Evolutionary conservation across 37 sponge, comb jelly and placozoan species (phyloP), one percentile per base, ranked within the genome.

Genomic region (Chondrilla cf. caribensis): DNA sequence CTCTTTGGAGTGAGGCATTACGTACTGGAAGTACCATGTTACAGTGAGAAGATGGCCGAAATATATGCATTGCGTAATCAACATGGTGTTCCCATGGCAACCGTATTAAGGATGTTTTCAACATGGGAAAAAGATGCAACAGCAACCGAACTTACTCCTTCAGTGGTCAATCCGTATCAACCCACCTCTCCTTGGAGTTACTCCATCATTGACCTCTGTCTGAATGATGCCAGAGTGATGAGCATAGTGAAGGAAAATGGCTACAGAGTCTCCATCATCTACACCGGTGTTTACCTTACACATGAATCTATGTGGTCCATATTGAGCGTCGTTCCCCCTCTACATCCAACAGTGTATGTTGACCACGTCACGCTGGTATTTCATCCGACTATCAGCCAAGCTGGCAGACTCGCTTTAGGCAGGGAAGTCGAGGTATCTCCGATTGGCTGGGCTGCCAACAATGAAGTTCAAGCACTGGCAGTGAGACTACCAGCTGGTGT

Each of bases 291-390:
- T 0, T 95, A 90, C 72, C 81, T 95, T 37, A 57, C 78, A 0
- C 37, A 39, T 8, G 58, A 92, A 32, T 84, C 90, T 17, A 88
- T 82, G 62, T 87, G 90, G 87, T 26, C 41, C 4, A 87, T 95
- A 11, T 42, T 91, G 29, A 41, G 60, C n/a, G 14, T 85, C 0
- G 18, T 85, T 36, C 65, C 80, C 17, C 87, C 93, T 3, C 59
- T 82, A 15, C 84, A 86, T 67, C 44, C 83, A 1, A 47, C 82
- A 2, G 55, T 94, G 21, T 67, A 71, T 26, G 84, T 89, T 2
- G 73, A 77, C 21, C 96, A 95, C 80, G 66, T 92, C 57, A 95
- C 93, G 1, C 84, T 95, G 1, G 36, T 38, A 24, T 95, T 83
- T 70, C 47, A 87, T 31, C 96, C 96, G 1, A 60, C 70, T 18